These are phyloP conservation scores for Thelaira solivaga DNA, from an alignment of 2,888 invertebrate genomes.

Conservation along the genomic window DNA sequence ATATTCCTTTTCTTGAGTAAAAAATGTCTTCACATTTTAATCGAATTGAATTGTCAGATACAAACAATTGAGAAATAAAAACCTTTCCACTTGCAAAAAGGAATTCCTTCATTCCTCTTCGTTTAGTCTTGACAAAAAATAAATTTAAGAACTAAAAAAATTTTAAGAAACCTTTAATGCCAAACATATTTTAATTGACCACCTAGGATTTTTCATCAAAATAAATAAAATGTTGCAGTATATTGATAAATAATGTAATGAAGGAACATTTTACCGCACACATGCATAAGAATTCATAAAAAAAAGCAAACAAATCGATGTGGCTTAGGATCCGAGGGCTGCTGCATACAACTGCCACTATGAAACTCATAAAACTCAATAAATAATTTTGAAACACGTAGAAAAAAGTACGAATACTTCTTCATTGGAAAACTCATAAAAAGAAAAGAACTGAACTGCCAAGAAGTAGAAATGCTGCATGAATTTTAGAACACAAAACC, in stretches of 20 bases:
- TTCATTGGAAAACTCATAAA: slow-evolving; percentile 60
- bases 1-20: too few relatives aligned
- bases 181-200: slow-evolving; percentile 56
- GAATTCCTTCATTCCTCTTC: not conserved
- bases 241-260: slow-evolving; percentile 22
- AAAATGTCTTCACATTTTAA: too few relatives aligned
- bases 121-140: slow-evolving; percentile 1
- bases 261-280: slow-evolving; percentile 50
- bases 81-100: not conserved
- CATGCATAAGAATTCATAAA: slow-evolving; percentile 46
- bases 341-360: slow-evolving; percentile 23
- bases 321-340: not conserved
- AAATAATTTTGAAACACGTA: slow-evolving; percentile 42
- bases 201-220: slow-evolving; percentile 48
- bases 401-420: slow-evolving; percentile 27
- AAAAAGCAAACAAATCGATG: slow-evolving; percentile 19
- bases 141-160: too few relatives aligned
- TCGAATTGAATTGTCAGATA: slow-evolving; percentile 50
- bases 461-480: slow-evolving; percentile 28
- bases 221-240: slow-evolving; percentile 29
- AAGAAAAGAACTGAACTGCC: slow-evolving; percentile 29
- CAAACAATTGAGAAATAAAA: slow-evolving; percentile 12
- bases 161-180: slow-evolving; percentile 32
- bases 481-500: slow-evolving; percentile 19
- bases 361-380: slow-evolving; percentile 59